phyloP scores from a whole-genome alignment of 1,140 invertebrate species.

The Drosophila takahashii region DNA sequence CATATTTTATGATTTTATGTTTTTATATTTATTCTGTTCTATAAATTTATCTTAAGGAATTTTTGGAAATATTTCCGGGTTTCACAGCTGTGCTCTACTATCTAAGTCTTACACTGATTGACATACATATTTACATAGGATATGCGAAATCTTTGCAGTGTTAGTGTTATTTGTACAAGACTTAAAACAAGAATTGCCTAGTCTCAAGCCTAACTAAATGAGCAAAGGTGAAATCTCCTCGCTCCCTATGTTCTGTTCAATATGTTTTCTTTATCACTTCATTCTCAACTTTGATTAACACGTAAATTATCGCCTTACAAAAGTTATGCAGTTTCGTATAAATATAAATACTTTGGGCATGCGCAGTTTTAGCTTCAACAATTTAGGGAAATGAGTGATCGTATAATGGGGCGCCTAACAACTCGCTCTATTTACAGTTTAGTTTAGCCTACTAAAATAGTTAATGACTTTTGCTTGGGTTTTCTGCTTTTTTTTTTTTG shows the following conservation, averaged over 20 bases:
- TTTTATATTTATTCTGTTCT: conserved; percentile 30
- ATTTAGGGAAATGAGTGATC: conserved; percentile 7
- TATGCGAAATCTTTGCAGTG: conserved; percentile 30
- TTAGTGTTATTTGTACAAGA: conserved; percentile 28
- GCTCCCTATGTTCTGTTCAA: conserved; percentile 8
- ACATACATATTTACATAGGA: conserved; percentile 42
- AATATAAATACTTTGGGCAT: conserved; percentile 79
- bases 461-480: conserved; percentile 73
- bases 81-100: conserved; percentile 41
- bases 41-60: conserved; percentile 48
- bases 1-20: not conserved
- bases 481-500: conserved; percentile 49
- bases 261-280: conserved; percentile 56
- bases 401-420: conserved; percentile 17
- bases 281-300: conserved; percentile 35
- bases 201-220: conserved; percentile 15
- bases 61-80: conserved; percentile 36
- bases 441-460: conserved; percentile 49
- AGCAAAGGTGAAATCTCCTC: conserved; percentile 3
- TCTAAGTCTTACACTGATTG: conserved; percentile 17
- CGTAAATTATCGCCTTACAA: conserved; percentile 48
- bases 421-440: conserved; percentile 37
- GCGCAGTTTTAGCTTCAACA: conserved; percentile 60
- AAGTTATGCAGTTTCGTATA: conserved; percentile 38
- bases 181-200: conserved; percentile 1